A percentile compares a stretch with the other conserved stretches of the same genome.
phyloP scores from a whole-genome alignment of 2,113 vertebrate species.

The Platycercus adscitus region DNA sequence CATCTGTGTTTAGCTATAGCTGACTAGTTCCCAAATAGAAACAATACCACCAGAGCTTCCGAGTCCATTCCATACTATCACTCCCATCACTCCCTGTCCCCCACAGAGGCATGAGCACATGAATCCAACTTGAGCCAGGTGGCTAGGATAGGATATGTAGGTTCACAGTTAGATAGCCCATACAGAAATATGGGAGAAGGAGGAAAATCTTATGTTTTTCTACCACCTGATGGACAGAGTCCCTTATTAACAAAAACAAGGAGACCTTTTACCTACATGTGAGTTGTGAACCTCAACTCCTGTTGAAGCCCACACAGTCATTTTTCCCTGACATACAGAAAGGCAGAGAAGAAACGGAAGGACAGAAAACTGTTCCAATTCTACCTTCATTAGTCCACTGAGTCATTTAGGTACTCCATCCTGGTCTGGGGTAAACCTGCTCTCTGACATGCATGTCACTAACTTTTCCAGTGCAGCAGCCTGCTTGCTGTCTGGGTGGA shows the following conservation, averaged over 20 bases:
- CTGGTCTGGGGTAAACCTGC: not conserved
- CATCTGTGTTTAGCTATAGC: not conserved
- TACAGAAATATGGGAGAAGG: not conserved
- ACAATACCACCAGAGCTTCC: not conserved
- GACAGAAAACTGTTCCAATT: not conserved
- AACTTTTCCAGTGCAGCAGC: not conserved
- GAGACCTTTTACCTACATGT: not conserved
- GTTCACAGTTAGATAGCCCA: not conserved
- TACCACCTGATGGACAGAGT: not conserved
- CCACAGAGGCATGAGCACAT: accelerated
- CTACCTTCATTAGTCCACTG: not conserved
- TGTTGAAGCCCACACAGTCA: not conserved
- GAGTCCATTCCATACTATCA: not conserved
- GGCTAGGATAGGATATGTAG: not conserved
- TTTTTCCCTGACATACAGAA: not conserved
- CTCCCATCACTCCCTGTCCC: not conserved
- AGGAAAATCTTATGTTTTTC: not conserved
- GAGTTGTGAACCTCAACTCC: not conserved
- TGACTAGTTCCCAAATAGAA: not conserved
- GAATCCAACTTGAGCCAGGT: not conserved
- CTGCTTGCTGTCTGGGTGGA: not conserved
- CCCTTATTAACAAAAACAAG: not conserved
- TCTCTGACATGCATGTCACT: not conserved
- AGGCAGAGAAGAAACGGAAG: not conserved
- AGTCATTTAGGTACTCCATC: not conserved